A percentile compares a stretch with the other conserved stretches of the same genome.
phyloP scores from a whole-genome alignment of 2,888 invertebrate species.

The Baccha elongata region DNA sequence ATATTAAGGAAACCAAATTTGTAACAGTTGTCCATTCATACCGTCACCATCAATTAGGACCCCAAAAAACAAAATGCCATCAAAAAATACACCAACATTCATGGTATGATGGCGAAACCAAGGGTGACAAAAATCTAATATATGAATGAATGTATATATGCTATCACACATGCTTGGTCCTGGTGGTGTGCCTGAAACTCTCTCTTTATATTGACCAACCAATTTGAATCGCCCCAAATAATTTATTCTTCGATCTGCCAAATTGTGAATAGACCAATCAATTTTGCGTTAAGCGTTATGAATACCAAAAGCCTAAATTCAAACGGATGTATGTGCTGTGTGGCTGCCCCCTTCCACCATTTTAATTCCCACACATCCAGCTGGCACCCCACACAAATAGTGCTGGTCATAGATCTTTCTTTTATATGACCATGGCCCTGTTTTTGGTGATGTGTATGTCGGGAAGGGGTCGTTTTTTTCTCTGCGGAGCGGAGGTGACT shows the following conservation, averaged over 20 bases:
- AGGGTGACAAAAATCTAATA: constrained; percentile 43
- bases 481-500: constrained; percentile 25
- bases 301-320: constrained; percentile 65
- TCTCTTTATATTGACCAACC: constrained; percentile 47
- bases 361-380: too few species aligned
- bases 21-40: too few species aligned
- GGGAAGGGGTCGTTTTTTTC: background rate
- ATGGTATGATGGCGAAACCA: constrained; percentile 3
- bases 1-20: too few species aligned
- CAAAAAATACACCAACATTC: constrained; percentile 3
- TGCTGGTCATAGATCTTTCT: constrained; percentile 23
- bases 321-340: constrained; percentile 17
- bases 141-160: too few species aligned
- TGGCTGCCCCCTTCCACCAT: too few species aligned
- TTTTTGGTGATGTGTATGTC: constrained; percentile 12
- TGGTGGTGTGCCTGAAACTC: background rate
- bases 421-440: constrained; percentile 22
- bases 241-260: constrained; percentile 69
- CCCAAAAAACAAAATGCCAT: background rate
- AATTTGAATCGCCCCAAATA: constrained; percentile 65
- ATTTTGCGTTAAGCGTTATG: constrained; percentile 71
- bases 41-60: background rate
- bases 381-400: constrained; percentile 5
- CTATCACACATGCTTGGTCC: background rate
- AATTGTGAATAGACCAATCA: constrained; percentile 73